phyloP scores from a whole-genome alignment of 2,797 vertebrate species.

The Masticophis lateralis region DNA sequence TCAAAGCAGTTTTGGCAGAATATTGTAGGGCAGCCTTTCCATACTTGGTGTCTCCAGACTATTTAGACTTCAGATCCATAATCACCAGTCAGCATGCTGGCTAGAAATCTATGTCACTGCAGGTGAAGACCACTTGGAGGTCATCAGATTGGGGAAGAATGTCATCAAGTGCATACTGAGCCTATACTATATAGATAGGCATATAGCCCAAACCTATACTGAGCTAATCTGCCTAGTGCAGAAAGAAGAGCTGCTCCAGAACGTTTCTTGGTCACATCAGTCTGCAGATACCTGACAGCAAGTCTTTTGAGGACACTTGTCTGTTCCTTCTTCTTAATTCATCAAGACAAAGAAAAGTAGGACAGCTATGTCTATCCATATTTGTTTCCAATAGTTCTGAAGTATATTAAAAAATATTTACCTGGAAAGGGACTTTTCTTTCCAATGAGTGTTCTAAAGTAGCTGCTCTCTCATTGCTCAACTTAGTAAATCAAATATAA shows the following conservation, averaged over 20 bases:
- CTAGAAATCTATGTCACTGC: not conserved
- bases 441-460: not conserved
- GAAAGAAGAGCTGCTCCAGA: not conserved
- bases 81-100: not conserved
- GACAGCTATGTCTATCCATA: not conserved
- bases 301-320: not conserved
- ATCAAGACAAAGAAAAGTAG: not conserved
- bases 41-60: not conserved
- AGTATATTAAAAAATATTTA: not conserved
- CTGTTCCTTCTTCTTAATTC: not conserved
- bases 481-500: not conserved
- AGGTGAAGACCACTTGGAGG: not conserved
- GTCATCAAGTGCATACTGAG: not conserved
- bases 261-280: not conserved
- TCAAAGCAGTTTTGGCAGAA: not conserved
- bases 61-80: not conserved
- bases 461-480: not conserved
- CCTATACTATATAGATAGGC: not conserved
- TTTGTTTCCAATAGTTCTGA: not conserved
- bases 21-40: not conserved
- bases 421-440: not conserved
- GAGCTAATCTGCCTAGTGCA: not conserved
- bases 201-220: not conserved
- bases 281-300: not conserved
- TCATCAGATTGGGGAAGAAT: not conserved